phyloP scores from a whole-genome alignment of 2,113 vertebrate species.

The Chelonoidis abingdonii region DNA sequence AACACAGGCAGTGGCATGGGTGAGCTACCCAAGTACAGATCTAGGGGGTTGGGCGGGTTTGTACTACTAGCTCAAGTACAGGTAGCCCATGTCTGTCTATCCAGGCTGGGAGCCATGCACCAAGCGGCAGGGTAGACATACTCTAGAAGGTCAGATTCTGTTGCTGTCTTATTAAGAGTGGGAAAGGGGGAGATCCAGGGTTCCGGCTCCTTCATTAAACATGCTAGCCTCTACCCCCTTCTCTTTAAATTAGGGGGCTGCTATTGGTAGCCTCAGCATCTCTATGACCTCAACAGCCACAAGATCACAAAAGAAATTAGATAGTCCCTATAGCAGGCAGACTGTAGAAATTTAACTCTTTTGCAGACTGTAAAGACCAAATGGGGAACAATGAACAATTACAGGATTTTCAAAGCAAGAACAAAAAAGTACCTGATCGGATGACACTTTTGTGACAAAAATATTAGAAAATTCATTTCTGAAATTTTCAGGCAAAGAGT shows the following conservation, averaged over 20 bases:
- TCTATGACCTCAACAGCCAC: neutral
- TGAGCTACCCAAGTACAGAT: neutral
- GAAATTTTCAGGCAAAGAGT: slow-evolving; percentile 85
- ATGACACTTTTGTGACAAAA: slow-evolving; percentile 73
- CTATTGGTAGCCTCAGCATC: neutral
- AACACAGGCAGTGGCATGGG: neutral
- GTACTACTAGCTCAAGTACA: neutral
- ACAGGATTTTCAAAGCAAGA: neutral
- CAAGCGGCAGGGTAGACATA: neutral
- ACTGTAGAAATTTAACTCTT: neutral
- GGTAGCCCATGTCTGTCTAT: neutral
- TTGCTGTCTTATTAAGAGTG: neutral
- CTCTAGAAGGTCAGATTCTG: neutral
- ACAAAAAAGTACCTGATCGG: slow-evolving; percentile 78
- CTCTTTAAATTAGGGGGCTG: neutral
- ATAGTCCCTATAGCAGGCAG: neutral
- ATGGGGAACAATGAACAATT: neutral
- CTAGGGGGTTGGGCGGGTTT: neutral
- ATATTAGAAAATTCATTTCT: slow-evolving; percentile 74
- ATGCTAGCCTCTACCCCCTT: neutral
- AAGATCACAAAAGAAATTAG: neutral
- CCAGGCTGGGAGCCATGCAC: neutral
- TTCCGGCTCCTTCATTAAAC: neutral
- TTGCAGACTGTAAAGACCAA: neutral
- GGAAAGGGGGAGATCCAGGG: neutral